Evolutionary conservation across 2,797 vertebrate species (phyloP).

Genomic region (Taenioides sp.): DNA sequence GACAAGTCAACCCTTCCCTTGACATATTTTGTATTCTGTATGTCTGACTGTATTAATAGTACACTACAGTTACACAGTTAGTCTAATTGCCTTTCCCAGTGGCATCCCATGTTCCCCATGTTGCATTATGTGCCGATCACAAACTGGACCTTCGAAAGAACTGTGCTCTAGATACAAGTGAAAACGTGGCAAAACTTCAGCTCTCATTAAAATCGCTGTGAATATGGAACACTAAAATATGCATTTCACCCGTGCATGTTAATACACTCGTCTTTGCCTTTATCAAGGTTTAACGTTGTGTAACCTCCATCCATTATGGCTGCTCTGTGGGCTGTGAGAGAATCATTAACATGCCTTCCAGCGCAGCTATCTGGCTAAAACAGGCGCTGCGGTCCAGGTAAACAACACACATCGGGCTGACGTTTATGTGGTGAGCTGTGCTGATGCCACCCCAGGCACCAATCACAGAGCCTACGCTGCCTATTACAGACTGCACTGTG

Average conservation of each 20-base stretch:
- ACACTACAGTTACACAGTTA: neutral
- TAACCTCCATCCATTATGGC: slow-evolving; percentile 1
- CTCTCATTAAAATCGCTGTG: neutral
- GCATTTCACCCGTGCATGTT: neutral
- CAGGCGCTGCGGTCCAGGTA: slow-evolving; percentile 20
- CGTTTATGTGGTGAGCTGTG: slow-evolving; percentile 29
- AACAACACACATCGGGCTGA: slow-evolving; percentile 14
- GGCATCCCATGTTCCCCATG: neutral
- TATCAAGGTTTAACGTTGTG: slow-evolving; percentile 14
- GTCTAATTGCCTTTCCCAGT: neutral
- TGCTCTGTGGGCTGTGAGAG: slow-evolving; percentile 3
- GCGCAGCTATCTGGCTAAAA: slow-evolving; percentile 32
- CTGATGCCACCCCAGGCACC: slow-evolving; percentile 38
- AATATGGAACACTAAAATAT: neutral
- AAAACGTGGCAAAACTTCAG: neutral
- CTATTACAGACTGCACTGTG: slow-evolving; percentile 35
- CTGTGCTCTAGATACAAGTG: neutral
- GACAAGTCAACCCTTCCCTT: neutral
- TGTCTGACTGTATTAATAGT: neutral
- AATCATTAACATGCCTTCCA: slow-evolving; percentile 12
- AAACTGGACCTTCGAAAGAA: slow-evolving; percentile 5
- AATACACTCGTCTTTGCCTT: slow-evolving; percentile 7
- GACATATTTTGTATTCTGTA: neutral
- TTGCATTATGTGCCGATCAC: slow-evolving; percentile 6
- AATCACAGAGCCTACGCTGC: slow-evolving; percentile 40